Evolutionary conservation across 2,113 vertebrate genomes (phyloP), one percentile per base, ranked within the genome.

Genomic region (Tauraco erythrolophus): DNA sequence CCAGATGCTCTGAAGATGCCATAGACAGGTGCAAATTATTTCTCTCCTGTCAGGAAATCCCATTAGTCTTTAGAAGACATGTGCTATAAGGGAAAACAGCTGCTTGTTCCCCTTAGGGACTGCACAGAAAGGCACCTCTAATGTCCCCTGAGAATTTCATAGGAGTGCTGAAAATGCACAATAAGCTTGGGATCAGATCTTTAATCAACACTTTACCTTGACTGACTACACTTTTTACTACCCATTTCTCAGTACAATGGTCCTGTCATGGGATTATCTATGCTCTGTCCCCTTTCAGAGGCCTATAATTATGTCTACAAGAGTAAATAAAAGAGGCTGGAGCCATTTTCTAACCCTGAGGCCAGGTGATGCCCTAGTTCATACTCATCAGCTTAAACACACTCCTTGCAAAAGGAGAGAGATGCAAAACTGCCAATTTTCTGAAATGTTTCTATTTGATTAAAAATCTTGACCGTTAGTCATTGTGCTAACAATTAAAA

Each of bases 1-100:
- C 90, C 97, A 97, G 88, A 94, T 97, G 94, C 51, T 94, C 79
- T 88, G 71, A 97, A 84, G 88, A 93, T 91, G 21, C 43, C 60
- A 80, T 24, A 62, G 88, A 68, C 92, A 93, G 91, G 68, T 95
- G 92, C 79, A 96, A 97, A 97, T 84, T 95, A 92, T 81, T 91
- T 81, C 90, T 86, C 62, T 94, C 58, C 83, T 81, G 56, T 94
- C 87, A 94, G n/a, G 14, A 84, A 93, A 93, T 94, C 92, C 92
- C 94, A 80, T 58, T 74, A 93, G 68, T 66, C 71, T 83, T 90
- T 56, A 92, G 46, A 82, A 86, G 68, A 58, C n/a, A 60, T 81
- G 13, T 33, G 64, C 56, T 96, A 25, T 71, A 77, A 94, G 35
- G 43, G 64, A 95, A 95, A 94, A 46, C 94, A 97, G 71, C 68